Conservation (phyloP, 1,140 invertebrate species). For the Centruroides sculpturatus region DNA sequence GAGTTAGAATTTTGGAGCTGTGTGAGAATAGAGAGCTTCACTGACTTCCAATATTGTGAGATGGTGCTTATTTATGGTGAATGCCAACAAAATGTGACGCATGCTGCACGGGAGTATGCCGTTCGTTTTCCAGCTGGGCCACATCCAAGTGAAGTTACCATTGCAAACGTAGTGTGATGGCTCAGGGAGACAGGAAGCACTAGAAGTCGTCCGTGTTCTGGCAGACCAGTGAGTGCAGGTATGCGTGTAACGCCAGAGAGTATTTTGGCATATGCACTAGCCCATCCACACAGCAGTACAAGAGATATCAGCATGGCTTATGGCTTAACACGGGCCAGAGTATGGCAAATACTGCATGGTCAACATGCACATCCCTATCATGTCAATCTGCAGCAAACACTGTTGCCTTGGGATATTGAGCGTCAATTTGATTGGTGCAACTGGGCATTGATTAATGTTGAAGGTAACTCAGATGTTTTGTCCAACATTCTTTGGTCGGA, state of each 20-base stretch:
- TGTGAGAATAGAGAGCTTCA: no score
- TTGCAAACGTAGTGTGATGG: no score
- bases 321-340: background rate
- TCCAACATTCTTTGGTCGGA: no score
- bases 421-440: background rate
- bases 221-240: background rate
- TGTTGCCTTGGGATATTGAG: background rate
- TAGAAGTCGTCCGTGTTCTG: background rate
- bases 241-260: background rate
- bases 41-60: no score
- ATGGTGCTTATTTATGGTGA: no score
- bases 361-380: constrained; percentile 1
- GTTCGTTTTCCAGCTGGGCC: no score
- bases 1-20: no score
- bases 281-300: constrained; percentile 2
- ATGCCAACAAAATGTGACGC: no score
- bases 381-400: constrained; percentile 1
- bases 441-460: no score
- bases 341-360: constrained; percentile 1
- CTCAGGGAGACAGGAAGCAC: background rate
- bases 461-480: no score
- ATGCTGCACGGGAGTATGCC: no score
- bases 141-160: background rate
- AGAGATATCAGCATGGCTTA: background rate
- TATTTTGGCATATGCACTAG: constrained; percentile 2